A percentile compares a stretch with the other conserved stretches of the same genome.
Conservation (phyloP, 2,888 invertebrate species). For the Prenolepis imparis region DNA sequence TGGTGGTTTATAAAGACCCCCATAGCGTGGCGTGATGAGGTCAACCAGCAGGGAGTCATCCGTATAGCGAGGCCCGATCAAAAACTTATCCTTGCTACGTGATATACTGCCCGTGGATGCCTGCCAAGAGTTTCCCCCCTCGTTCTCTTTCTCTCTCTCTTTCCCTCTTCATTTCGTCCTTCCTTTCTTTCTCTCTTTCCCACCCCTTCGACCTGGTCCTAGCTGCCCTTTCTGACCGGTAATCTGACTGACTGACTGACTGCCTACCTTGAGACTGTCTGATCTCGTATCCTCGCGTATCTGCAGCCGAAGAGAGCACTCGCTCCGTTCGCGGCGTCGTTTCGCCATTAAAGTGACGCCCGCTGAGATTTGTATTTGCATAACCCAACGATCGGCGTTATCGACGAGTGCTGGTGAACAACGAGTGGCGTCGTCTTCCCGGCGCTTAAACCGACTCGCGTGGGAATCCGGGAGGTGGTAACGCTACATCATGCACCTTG, state of each 20-base stretch:
- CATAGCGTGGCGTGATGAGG: slow-evolving; percentile 85
- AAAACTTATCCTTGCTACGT: slow-evolving; percentile 83
- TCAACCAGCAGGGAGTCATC: slow-evolving; percentile 85
- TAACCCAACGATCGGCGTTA: slow-evolving; percentile 80
- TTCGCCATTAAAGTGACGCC: slow-evolving; percentile 83
- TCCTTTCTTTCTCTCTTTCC: slow-evolving; percentile 53
- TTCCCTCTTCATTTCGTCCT: slow-evolving; percentile 34
- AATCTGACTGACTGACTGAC: slow-evolving; percentile 70
- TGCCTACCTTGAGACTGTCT: slow-evolving; percentile 64
- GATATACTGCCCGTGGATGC: slow-evolving; percentile 82
- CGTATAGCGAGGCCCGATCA: slow-evolving; percentile 82
- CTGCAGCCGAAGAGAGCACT: slow-evolving; percentile 57
- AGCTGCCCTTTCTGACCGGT: slow-evolving; percentile 67
- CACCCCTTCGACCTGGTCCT: slow-evolving; percentile 63
- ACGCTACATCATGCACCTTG: slow-evolving; percentile 6
- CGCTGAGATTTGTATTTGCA: slow-evolving; percentile 84
- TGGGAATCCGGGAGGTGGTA: slow-evolving; percentile 54
- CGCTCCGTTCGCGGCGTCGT: slow-evolving; percentile 66
- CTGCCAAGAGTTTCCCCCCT: slow-evolving; percentile 66
- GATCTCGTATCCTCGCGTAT: slow-evolving; percentile 60
- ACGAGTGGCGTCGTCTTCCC: slow-evolving; percentile 49
- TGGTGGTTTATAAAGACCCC: slow-evolving; percentile 84
- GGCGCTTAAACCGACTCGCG: slow-evolving; percentile 51
- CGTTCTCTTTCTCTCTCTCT: slow-evolving; percentile 58
- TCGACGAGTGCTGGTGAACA: slow-evolving; percentile 65